Evolutionary conservation across 2,113 vertebrate species (phyloP).

Genomic region (Pachypanchax playfairii): DNA sequence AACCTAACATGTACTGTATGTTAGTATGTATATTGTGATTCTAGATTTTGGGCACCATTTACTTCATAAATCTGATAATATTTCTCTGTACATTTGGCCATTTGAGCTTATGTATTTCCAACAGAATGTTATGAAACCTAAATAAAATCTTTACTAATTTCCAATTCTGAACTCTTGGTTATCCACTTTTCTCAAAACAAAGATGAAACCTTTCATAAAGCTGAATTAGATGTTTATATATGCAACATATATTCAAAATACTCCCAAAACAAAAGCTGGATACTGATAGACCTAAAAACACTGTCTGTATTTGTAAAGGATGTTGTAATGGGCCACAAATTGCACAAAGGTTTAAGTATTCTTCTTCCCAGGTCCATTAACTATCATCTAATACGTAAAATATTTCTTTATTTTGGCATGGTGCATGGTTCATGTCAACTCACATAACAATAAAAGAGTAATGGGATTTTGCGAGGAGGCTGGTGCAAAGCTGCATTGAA

Average conservation of each 20-base stretch:
- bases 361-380: neutral
- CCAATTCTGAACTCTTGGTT: no score
- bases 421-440: neutral
- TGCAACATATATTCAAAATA: neutral
- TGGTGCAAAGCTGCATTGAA: slow-evolving; percentile 21
- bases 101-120: neutral
- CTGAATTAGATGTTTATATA: neutral
- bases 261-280: neutral
- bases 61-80: neutral
- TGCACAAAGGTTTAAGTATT: no score
- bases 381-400: neutral
- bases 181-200: no score
- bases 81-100: neutral
- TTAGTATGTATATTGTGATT: neutral
- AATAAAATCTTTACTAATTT: neutral
- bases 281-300: neutral
- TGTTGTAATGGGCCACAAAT: slow-evolving; percentile 2
- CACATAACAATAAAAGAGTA: slow-evolving; percentile 4
- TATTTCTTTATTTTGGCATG: neutral
- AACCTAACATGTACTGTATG: neutral
- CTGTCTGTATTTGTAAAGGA: no score
- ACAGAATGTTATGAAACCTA: neutral
- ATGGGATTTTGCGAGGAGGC: slow-evolving; percentile 11
- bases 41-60: no score
- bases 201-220: no score